Conservation (phyloP, 2,113 vertebrate genomes). For the Spheniscus mendiculus region DNA sequence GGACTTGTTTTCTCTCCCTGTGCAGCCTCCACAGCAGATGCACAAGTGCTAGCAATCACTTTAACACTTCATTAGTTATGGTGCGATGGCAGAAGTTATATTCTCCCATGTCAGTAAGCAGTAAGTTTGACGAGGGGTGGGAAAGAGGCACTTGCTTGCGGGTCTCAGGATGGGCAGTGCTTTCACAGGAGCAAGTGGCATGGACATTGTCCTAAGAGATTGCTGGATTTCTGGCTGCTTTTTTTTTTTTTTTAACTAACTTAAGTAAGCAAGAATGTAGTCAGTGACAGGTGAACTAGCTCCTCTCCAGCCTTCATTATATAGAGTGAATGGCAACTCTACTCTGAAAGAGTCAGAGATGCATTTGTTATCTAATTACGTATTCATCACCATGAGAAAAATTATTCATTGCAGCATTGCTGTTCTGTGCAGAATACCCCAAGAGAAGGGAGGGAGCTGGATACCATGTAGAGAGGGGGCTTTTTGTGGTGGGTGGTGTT, state of each 20-base stretch:
- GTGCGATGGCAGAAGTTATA: constrained; percentile 27
- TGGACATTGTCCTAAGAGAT: neutral
- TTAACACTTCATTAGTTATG: constrained; percentile 62
- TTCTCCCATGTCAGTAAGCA: constrained; percentile 37
- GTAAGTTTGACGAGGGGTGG: neutral
- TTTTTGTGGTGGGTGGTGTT: neutral
- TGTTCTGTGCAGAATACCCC: neutral
- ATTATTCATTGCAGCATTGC: neutral
- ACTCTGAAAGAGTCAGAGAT: neutral
- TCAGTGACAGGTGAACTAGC: neutral
- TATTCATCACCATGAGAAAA: neutral
- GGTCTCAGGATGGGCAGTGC: neutral
- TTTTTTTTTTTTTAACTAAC: neutral
- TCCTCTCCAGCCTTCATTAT: neutral
- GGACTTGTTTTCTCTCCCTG: neutral
- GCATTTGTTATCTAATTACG: neutral
- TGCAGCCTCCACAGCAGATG: constrained; percentile 23
- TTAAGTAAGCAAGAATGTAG: neutral
- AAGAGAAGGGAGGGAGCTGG: neutral
- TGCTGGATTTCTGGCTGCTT: neutral
- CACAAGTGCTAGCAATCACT: neutral
- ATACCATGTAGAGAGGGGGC: neutral
- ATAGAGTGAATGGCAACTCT: neutral
- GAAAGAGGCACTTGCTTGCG: neutral
- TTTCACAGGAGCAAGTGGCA: constrained; percentile 3